A percentile compares a stretch with the other conserved stretches of the same genome.
Evolutionary conservation across 2,888 invertebrate genomes (phyloP).

Genomic region (Stramonita haemastoma): DNA sequence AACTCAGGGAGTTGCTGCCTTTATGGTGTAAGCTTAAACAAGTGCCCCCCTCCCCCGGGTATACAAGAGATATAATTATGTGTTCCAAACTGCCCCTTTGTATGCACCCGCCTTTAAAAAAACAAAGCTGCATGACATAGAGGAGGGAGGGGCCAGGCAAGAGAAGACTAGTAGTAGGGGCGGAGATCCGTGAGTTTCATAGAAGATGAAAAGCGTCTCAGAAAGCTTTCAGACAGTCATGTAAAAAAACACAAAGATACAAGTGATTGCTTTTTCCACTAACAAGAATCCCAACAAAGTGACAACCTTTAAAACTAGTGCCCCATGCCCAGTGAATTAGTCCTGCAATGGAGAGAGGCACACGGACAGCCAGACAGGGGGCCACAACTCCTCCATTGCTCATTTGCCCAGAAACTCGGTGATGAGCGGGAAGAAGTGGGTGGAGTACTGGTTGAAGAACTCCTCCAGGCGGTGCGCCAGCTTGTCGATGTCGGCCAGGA

Average conservation of each 20-base stretch:
- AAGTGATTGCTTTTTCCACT: background rate
- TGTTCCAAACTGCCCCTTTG: too few species aligned
- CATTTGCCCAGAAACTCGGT: constrained; percentile 20
- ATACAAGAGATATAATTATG: too few species aligned
- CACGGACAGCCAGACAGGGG: background rate
- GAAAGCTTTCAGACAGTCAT: background rate
- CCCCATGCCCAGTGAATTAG: background rate
- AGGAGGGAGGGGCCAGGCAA: too few species aligned
- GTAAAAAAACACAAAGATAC: background rate
- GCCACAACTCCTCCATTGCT: background rate
- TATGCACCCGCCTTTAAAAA: too few species aligned
- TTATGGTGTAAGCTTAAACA: too few species aligned
- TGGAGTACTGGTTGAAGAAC: constrained; percentile 29
- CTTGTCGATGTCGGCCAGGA: background rate
- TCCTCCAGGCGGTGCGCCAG: constrained; percentile 10
- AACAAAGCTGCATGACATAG: too few species aligned
- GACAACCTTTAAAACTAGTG: background rate
- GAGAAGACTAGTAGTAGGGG: too few species aligned
- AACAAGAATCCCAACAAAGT: background rate
- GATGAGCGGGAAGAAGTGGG: constrained; percentile 27
- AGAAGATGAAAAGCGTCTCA: too few species aligned
- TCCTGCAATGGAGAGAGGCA: background rate
- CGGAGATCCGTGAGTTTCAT: too few species aligned
- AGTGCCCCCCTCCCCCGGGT: too few species aligned
- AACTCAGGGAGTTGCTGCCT: too few species aligned